Conservation (phyloP, 92 coral and sea anemone genomes). For the Actinernus sp. region DNA sequence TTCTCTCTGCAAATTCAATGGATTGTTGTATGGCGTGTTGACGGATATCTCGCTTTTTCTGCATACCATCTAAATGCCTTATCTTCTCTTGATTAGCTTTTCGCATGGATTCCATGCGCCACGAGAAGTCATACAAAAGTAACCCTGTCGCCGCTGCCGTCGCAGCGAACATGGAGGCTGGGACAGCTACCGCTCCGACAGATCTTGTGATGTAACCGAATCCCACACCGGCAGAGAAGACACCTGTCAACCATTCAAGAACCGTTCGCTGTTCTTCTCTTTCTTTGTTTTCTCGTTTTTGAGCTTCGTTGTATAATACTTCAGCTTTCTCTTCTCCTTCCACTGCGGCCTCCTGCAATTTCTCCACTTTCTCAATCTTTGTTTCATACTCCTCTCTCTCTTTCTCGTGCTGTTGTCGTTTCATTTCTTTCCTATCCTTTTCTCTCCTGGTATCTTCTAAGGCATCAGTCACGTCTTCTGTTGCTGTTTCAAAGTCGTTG, state of each 20-base stretch:
- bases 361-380: slow-evolving; percentile 37
- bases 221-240: no score
- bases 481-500: slow-evolving; percentile 56
- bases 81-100: no score
- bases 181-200: no score
- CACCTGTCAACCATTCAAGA: no score
- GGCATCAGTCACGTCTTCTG: slow-evolving; percentile 48
- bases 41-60: slow-evolving; percentile 39
- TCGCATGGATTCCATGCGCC: no score
- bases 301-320: slow-evolving; percentile 36
- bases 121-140: no score
- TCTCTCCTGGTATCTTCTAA: slow-evolving; percentile 47
- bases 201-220: no score
- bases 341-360: slow-evolving; percentile 26
- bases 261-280: slow-evolving; percentile 7
- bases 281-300: slow-evolving; percentile 44
- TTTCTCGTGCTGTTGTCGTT: slow-evolving; percentile 1
- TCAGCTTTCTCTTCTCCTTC: slow-evolving; percentile 40
- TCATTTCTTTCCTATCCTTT: slow-evolving; percentile 30
- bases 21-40: slow-evolving; percentile 45
- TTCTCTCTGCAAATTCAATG: slow-evolving; percentile 59
- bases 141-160: no score
- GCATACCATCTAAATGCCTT: no score
- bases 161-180: no score
- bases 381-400: no score